Percentiles rank a stretch among this genome's conserved stretches.
phyloP scores from a whole-genome alignment of 2,113 vertebrate species.

The Antechinus flavipes region DNA sequence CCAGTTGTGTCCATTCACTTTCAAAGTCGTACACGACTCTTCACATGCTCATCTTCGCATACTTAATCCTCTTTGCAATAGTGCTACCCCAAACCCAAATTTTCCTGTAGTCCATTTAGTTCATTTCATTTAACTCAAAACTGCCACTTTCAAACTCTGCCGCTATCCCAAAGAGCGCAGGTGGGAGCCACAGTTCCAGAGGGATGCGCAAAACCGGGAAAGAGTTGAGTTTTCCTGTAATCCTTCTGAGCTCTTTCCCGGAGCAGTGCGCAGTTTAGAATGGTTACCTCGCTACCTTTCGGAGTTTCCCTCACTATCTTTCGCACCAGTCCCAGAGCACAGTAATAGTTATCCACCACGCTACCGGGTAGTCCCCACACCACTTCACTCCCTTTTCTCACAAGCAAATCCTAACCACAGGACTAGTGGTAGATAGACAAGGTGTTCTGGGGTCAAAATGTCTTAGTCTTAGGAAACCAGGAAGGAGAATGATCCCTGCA shows the following conservation, averaged over 20 bases:
- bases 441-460: no score
- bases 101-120: neutral
- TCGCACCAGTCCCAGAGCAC: neutral
- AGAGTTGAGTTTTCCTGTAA: neutral
- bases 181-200: neutral
- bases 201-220: neutral
- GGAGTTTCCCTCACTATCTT: neutral
- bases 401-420: neutral
- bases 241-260: neutral
- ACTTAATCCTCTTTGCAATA: neutral
- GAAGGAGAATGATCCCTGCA: neutral
- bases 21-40: neutral
- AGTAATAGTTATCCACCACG: accelerated
- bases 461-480: no score
- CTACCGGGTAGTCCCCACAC: neutral
- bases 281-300: neutral
- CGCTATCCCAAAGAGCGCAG: neutral
- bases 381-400: neutral
- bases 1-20: neutral
- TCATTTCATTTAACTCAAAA: neutral
- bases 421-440: accelerated
- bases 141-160: neutral
- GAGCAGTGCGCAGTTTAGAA: neutral
- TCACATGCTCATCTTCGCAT: neutral
- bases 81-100: neutral